Evolutionary conservation across 1,140 invertebrate genomes (phyloP), one percentile per base, ranked within the genome.

Genomic region (Tetranychus urticae): DNA sequence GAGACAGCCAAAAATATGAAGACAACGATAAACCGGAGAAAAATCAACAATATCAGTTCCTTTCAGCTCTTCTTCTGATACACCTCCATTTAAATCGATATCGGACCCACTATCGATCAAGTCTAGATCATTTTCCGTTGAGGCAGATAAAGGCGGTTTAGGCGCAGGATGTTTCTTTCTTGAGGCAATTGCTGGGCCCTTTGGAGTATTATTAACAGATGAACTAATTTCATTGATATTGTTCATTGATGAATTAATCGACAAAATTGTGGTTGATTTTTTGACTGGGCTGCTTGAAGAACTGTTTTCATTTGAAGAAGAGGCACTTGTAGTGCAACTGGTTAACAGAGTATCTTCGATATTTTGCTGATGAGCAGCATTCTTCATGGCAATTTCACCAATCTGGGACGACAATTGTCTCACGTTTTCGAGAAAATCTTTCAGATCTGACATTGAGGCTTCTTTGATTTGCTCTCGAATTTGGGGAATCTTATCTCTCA

Each of bases 11-110:
- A 66, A 94, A 67, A 99, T 98, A 72, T 98, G 94, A 61, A 97
- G 79, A 71, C 93, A 97, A 52, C 93, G 78, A 75, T 98, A 97
- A 6, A 99, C 83, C 1, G 94, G 91, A 64, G 91, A 93, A 73
- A 97, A 98, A 75, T 99, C 92, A 64, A 98, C 91, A 61, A 94
- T 74, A 75, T 97, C 92, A 74, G 96, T 88, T 23, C 90, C 88
- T 75, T 88, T 90, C 4, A 88, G 72, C 67, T 88, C 85, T 66
- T 88, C 81, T 47, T 74, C 76, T 46, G 60, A 58, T n/a, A 35
- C 63, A 47, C 23, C 23, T 13, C 42, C 54, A 35, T 58, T 37
- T 14, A 45, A 58, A 2, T 8, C 23, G 23, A 23, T 23, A 23
- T 23, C 23, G 23, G 23, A 23, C 23, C 23, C 23, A 23, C 23